Conservation (phyloP, 1,140 invertebrate species). For the Meloidogyne hapla region DNA sequence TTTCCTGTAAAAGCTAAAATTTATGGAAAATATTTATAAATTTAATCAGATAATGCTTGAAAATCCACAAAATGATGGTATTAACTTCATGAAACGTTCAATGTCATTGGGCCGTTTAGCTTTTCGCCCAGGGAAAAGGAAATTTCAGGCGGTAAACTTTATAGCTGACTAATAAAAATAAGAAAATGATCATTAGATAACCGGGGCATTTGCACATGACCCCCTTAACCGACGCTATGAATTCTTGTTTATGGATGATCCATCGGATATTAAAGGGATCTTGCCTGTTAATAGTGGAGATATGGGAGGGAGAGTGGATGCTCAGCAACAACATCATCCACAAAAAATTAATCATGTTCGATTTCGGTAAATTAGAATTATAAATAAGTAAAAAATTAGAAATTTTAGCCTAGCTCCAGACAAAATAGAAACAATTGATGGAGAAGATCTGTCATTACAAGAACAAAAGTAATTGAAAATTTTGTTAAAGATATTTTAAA, state of each 20-base stretch:
- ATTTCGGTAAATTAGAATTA: neutral
- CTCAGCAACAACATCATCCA: neutral
- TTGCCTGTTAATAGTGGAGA: neutral
- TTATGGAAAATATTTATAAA: neutral
- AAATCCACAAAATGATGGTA: neutral
- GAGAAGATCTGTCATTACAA: neutral
- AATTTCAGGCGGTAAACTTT: neutral
- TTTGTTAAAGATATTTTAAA: neutral
- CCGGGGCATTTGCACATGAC: conserved; percentile 21
- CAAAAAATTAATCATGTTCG: conserved; percentile 10
- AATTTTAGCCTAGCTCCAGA: conserved; percentile 10
- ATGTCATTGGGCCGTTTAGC: conserved; percentile 24
- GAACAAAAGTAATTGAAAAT: neutral
- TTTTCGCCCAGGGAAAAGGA: conserved; percentile 19
- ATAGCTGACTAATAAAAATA: neutral
- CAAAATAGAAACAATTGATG: neutral
- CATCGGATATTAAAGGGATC: neutral
- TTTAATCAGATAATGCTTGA: neutral
- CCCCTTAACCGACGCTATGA: conserved; percentile 12
- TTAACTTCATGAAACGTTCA: conserved; percentile 18
- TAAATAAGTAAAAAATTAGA: neutral
- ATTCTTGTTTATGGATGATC: conserved; percentile 16
- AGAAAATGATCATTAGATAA: neutral
- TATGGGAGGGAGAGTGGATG: neutral
- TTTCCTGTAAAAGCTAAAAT: no score